A percentile compares a stretch with the other conserved stretches of the same genome.
Conservation (phyloP, 1,140 invertebrate species). For the Bombyx mori region DNA sequence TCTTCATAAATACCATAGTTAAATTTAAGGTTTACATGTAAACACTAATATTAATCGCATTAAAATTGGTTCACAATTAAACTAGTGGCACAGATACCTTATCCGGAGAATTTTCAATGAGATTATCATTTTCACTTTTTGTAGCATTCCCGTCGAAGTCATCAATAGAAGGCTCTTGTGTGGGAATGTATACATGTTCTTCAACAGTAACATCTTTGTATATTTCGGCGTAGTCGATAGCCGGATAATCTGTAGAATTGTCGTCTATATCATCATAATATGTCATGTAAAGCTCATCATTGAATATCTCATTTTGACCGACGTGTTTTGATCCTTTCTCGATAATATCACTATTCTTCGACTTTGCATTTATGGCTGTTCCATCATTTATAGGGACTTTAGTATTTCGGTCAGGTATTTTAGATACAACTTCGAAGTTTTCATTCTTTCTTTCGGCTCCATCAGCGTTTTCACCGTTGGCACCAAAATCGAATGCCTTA, state of each 20-base stretch:
- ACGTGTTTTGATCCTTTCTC: constrained; percentile 3
- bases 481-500: too few relatives aligned
- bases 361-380: not conserved
- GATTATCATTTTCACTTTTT: not conserved
- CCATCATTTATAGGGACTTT: too few relatives aligned
- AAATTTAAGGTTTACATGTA: too few relatives aligned
- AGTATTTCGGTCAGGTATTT: too few relatives aligned
- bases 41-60: too few relatives aligned
- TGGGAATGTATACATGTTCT: constrained; percentile 24
- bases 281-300: constrained; percentile 21
- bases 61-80: too few relatives aligned
- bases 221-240: constrained; percentile 51
- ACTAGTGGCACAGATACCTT: too few relatives aligned
- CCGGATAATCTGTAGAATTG: constrained; percentile 49
- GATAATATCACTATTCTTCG: constrained; percentile 9
- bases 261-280: constrained; percentile 33
- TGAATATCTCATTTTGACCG: constrained; percentile 29
- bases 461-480: too few relatives aligned
- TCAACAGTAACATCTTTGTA: constrained; percentile 61
- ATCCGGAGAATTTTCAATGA: not conserved
- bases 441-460: too few relatives aligned
- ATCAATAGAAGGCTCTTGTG: constrained; percentile 13
- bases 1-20: too few relatives aligned
- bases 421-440: too few relatives aligned
- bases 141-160: not conserved